These are phyloP conservation scores for Heliangelus exortis DNA, from an alignment of 2,797 vertebrate species.

Conservation along the genomic window DNA sequence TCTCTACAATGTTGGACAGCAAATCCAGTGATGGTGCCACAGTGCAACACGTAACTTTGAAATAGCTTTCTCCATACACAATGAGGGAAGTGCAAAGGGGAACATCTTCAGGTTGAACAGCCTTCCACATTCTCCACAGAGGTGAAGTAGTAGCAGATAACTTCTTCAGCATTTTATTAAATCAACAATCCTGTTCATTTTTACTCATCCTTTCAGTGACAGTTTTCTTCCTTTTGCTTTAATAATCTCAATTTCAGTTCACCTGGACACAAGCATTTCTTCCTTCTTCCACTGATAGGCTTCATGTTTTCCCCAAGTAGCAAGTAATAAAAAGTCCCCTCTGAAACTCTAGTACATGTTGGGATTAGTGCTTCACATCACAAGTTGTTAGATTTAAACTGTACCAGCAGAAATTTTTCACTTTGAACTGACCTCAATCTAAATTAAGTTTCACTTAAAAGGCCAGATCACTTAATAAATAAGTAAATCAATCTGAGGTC, in stretches of 20 bases:
- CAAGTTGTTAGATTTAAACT: neutral
- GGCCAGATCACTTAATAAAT: neutral
- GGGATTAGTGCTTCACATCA: neutral
- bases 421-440: neutral
- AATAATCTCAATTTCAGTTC: neutral
- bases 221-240: neutral
- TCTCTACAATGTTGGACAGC: neutral
- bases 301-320: rapidly evolving
- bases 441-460: neutral
- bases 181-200: neutral
- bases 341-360: neutral
- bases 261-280: neutral
- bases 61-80: neutral
- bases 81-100: rapidly evolving
- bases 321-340: neutral
- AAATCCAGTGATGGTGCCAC: neutral
- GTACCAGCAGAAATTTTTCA: neutral
- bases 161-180: neutral
- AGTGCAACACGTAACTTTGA: neutral
- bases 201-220: neutral
- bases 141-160: neutral
- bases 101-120: neutral
- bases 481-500: neutral
- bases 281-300: neutral
- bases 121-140: neutral